Conservation (phyloP, 2,888 invertebrate genomes). For the Chloroclysta siterata region DNA sequence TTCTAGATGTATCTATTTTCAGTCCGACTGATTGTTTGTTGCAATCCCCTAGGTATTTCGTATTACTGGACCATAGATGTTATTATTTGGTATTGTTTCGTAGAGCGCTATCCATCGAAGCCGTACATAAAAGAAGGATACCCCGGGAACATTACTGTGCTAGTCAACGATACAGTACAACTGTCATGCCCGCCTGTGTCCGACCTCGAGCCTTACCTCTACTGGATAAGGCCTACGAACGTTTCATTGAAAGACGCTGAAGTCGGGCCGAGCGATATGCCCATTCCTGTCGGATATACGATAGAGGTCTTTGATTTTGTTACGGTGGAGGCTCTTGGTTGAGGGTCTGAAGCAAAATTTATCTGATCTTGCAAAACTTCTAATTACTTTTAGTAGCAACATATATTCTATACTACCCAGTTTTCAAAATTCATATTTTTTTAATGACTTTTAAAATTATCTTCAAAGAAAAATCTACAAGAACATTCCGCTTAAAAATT, state of each 20-base stretch:
- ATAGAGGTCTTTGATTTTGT: conserved; percentile 70
- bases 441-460: conserved; percentile 9
- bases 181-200: conserved; percentile 93
- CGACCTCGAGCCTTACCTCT: conserved; percentile 92
- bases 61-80: neutral
- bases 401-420: neutral
- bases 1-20: neutral
- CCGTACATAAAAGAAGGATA: conserved; percentile 93
- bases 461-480: conserved; percentile 16
- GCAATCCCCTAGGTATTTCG: neutral
- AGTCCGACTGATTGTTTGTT: neutral
- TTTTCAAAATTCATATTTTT: conserved; percentile 3
- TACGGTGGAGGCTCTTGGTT: conserved; percentile 59
- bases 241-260: conserved; percentile 67
- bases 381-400: neutral
- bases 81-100: conserved; percentile 42
- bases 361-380: conserved; percentile 3
- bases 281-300: conserved; percentile 65
- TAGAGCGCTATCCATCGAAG: conserved; percentile 93
- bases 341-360: conserved; percentile 17
- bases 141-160: conserved; percentile 92
- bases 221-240: conserved; percentile 89
- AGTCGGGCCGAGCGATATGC: conserved; percentile 74
- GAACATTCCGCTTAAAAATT: conserved; percentile 11
- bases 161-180: conserved; percentile 88